These are phyloP conservation scores for Felis chaus DNA, from an alignment of 2,113 vertebrate species.

Conservation along the genomic window DNA sequence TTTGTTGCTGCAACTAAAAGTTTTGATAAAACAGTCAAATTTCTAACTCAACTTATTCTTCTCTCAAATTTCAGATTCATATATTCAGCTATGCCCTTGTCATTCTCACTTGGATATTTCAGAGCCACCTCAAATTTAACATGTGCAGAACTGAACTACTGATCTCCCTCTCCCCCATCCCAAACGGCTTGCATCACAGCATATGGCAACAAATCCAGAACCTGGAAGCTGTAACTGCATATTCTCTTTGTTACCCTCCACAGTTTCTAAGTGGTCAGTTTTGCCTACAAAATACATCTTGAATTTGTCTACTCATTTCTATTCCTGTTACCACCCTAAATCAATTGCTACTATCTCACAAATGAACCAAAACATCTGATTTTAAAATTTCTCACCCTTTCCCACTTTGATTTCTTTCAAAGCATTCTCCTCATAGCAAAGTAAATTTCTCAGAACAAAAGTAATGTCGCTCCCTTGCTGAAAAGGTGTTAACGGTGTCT, in stretches of 20 bases:
- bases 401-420: not conserved
- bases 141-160: not conserved
- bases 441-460: conserved; percentile 6
- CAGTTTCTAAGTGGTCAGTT: not conserved
- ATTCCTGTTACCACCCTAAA: not conserved
- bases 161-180: not conserved
- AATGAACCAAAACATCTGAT: not conserved
- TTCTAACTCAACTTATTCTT: not conserved
- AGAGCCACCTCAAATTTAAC: not conserved
- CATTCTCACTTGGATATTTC: not conserved
- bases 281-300: not conserved
- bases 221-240: not conserved
- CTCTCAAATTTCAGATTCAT: conserved; percentile 30
- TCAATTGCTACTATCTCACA: not conserved
- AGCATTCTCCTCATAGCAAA: not conserved
- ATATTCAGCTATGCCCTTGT: not conserved
- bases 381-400: not conserved
- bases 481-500: not conserved
- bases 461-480: not conserved
- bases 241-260: not conserved
- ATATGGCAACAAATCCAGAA: not conserved
- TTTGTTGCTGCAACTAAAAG: not conserved
- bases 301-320: not conserved
- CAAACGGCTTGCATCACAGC: not conserved
- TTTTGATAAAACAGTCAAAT: not conserved